Percentiles rank a stretch among this genome's conserved stretches.
These are phyloP conservation scores for Sebastes flavidus DNA, from an alignment of 2,797 vertebrate genomes.

Conservation along the genomic window DNA sequence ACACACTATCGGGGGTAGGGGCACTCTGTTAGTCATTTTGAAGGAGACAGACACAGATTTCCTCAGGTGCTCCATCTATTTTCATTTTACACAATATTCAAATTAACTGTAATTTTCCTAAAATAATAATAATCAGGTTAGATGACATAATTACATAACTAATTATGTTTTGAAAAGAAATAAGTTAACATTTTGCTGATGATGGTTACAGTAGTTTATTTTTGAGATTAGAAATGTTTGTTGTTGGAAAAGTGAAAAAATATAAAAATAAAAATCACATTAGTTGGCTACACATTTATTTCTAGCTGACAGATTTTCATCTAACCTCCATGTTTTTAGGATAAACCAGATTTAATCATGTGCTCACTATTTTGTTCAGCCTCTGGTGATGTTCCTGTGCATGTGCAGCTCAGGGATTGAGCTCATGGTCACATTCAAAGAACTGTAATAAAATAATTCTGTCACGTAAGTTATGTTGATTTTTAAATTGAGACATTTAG, in stretches of 20 bases:
- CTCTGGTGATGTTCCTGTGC: background rate
- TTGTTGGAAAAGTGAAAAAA: background rate
- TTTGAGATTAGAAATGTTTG: background rate
- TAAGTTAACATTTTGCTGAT: background rate
- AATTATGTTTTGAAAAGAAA: background rate
- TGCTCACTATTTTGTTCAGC: background rate
- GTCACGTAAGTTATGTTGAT: background rate
- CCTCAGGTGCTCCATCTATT: background rate
- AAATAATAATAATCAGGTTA: background rate
- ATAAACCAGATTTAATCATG: background rate
- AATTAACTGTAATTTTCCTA: background rate
- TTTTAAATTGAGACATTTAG: slow-evolving; percentile 1
- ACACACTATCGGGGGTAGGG: background rate
- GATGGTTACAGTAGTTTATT: background rate
- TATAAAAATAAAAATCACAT: background rate
- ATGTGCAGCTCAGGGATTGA: background rate
- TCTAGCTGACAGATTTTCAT: background rate
- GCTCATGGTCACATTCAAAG: background rate
- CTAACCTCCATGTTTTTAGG: background rate
- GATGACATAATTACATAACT: background rate
- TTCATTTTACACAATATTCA: background rate
- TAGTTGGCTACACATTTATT: background rate
- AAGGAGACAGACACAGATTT: background rate
- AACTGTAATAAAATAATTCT: background rate
- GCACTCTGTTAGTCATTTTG: background rate